Percentiles rank a stretch among this genome's conserved stretches.
These are phyloP conservation scores for Eriocheir sinensis DNA, from an alignment of 1,140 invertebrate species.

Conservation along the genomic window DNA sequence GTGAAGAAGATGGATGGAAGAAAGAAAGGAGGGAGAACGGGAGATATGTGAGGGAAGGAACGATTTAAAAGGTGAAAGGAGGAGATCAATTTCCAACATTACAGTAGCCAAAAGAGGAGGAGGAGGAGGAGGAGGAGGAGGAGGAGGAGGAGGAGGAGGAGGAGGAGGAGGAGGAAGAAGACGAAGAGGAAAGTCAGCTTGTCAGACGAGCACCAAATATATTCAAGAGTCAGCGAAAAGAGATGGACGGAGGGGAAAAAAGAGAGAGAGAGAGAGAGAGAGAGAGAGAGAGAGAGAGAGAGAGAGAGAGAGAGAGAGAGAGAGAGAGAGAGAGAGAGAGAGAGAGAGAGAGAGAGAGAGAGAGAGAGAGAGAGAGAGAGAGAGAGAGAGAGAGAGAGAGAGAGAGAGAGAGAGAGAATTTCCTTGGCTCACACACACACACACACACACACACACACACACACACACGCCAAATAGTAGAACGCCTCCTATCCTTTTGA, in stretches of 20 bases:
- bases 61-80: too few species aligned
- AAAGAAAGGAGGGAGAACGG: not conserved
- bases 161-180: not conserved
- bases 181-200: not conserved
- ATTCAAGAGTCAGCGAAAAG: too few species aligned
- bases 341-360: not conserved
- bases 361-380: slow-evolving; percentile 24
- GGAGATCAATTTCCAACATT: too few species aligned
- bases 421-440: not conserved
- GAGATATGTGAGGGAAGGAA: too few species aligned
- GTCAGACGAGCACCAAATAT: too few species aligned
- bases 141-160: not conserved
- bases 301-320: not conserved
- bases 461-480: not conserved
- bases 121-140: not conserved
- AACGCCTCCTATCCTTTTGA: not conserved
- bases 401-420: not conserved
- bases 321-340: not conserved
- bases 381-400: slow-evolving; percentile 35
- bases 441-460: not conserved
- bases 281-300: slow-evolving; percentile 10
- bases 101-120: too few species aligned
- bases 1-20: too few species aligned
- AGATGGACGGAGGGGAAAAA: not conserved
- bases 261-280: not conserved